Evolutionary conservation across 1,140 invertebrate genomes (phyloP), one percentile per base, ranked within the genome.

Genomic region (Triops longicaudatus): DNA sequence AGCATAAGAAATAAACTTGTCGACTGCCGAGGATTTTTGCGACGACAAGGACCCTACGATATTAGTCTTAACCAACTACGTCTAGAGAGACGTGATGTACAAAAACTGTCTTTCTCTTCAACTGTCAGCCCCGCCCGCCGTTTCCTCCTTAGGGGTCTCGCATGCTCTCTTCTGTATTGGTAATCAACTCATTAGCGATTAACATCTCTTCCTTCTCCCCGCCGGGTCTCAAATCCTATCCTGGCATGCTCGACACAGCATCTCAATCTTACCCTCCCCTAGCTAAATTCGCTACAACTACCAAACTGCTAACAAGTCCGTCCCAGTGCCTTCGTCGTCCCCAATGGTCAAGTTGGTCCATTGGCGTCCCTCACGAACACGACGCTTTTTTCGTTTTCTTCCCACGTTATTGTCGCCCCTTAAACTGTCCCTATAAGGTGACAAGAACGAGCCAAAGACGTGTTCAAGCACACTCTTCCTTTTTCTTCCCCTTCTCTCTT

Each of bases 151-250:
- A 63, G 14, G 14, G 50, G n/a, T 17, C n/a, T 22, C 22, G 1
- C 50, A 63, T 14, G 22, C 50, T 17, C 50, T 63, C 14, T 1
- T 10, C 14, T 63, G 50, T 63, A 63, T 63, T n/a, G 50, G 50
- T 63, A 63, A 63, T 63, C 50, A 63, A n/a, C 50, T 63, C 50
- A 63, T 63, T 63, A 63, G 50, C 50, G 50, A 63, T 63, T 63
- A 63, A 63, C 50, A 63, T 63, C 50, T 63, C 50, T 22, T 14
- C 50, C 50, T 17, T 7, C 31, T n/a, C n/a, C n/a, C n/a, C n/a
- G n/a, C n/a, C n/a, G n/a, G n/a, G 7, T 37, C 31, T 37, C 31
- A 37, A 37, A 37, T 37, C 31, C 31, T 37, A 37, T 37, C 31
- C 31, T 37, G 31, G 31, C 31, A 37, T 37, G 31, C 50, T 63